Evolutionary conservation across 2,888 invertebrate species (phyloP), one percentile per base, ranked within the genome.

Genomic region (Cheilosia grossa): DNA sequence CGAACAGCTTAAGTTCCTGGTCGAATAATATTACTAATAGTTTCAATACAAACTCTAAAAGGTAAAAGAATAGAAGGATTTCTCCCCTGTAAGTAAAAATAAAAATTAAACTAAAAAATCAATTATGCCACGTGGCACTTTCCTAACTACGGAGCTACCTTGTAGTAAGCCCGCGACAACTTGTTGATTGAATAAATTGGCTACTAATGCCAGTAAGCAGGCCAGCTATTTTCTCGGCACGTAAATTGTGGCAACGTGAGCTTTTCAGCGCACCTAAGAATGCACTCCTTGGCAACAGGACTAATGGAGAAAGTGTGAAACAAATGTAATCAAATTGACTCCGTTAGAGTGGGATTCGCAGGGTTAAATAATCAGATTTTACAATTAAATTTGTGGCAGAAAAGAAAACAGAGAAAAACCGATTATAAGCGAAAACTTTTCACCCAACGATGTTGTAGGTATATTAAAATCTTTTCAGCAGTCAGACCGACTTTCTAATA

Each of bases 181-280:
- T 61, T 77, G 66, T 72, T 77, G 77, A 82, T 77, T 82, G 66
- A 82, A 77, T 82, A 63, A 82, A 70, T 77, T 72, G 77, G 47
- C 51, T 61, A 19, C 17, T 17, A 58, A 72, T 59, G 70, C 53
- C 64, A 77, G 56, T 75, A 72, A 73, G 61, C 7, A 24, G 44
- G 24, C 54, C 61, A 37, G 3, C 21, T n/a, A 24, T 24, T 19
- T 54, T 30, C 21, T 44, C 51, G 42, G 5, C 53, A 66, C 66
- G 63, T 37, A 33, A 47, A 24, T 5, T 17, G 15, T 53, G 27
- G 4, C 10, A 21, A 49, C 24, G 2, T 21, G 40, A 5, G 17
- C 4, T 24, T 24, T 59, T 27, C 51, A 47, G 1, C n/a, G 9
- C 27, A 21, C 59, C 13, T 27, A 19, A 2, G 30, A 47, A 21